A percentile compares a stretch with the other conserved stretches of the same genome.
phyloP scores from a whole-genome alignment of 2,113 vertebrate species.

The Malaclemys terrapin region DNA sequence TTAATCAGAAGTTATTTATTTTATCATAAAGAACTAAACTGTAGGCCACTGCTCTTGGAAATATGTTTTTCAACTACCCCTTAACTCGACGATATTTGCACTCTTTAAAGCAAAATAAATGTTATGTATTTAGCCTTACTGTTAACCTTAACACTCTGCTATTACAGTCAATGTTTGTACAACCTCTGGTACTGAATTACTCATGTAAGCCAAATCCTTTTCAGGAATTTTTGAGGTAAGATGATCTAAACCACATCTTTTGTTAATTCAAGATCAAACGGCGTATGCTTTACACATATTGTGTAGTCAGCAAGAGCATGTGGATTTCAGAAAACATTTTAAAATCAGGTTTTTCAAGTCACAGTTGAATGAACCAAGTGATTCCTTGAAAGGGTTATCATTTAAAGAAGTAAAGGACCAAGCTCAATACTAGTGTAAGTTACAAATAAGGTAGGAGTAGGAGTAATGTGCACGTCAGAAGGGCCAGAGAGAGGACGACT shows the following conservation, averaged over 20 bases:
- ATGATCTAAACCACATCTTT: constrained; percentile 8
- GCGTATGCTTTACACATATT: neutral
- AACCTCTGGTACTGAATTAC: constrained; percentile 36
- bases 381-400: constrained; percentile 51
- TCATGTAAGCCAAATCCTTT: neutral
- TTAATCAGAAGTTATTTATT: constrained; percentile 68
- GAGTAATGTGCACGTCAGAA: neutral
- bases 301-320: constrained; percentile 1
- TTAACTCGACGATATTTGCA: neutral
- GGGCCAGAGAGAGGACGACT: neutral
- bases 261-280: constrained; percentile 9
- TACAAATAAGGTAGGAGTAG: neutral
- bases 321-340: constrained; percentile 24
- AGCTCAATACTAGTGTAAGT: neutral
- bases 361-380: constrained; percentile 17
- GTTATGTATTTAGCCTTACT: constrained; percentile 27
- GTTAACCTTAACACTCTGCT: constrained; percentile 53
- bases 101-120: constrained; percentile 32
- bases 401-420: neutral
- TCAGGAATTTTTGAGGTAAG: constrained; percentile 20
- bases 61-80: constrained; percentile 26
- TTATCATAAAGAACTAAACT: constrained; percentile 65
- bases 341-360: neutral
- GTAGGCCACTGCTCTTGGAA: constrained; percentile 49
- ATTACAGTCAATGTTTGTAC: constrained; percentile 35